Conservation (phyloP, 2,797 vertebrate genomes). For the Myotis pilosus region DNA sequence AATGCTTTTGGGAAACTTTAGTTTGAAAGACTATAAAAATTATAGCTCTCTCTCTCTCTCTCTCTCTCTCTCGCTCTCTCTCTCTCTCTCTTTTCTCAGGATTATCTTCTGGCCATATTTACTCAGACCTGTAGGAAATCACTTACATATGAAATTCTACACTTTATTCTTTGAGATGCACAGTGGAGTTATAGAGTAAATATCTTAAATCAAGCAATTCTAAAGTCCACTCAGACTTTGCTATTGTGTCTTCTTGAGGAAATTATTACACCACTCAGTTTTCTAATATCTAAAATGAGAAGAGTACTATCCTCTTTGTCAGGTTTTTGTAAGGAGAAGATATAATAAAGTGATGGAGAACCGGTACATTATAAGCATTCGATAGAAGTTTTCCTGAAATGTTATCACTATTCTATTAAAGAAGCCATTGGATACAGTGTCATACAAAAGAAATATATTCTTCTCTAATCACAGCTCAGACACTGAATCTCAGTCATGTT, state of each 20-base stretch:
- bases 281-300: constrained; percentile 27
- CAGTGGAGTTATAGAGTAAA: not conserved
- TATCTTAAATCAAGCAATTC: not conserved
- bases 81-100: not conserved
- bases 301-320: not conserved
- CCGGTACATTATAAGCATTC: not conserved
- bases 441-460: not conserved
- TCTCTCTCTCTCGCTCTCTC: not conserved
- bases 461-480: not conserved
- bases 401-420: not conserved
- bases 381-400: not conserved
- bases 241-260: not conserved
- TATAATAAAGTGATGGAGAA: not conserved
- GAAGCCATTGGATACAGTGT: not conserved
- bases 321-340: not conserved
- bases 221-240: not conserved
- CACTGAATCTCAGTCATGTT: not conserved
- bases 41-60: not conserved
- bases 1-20: not conserved
- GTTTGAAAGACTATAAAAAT: not conserved
- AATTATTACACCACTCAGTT: not conserved
- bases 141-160: not conserved
- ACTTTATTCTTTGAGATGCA: not conserved
- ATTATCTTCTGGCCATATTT: not conserved
- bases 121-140: not conserved